phyloP scores from a whole-genome alignment of 2,113 vertebrate genomes.

The Psilopogon haemacephalus region DNA sequence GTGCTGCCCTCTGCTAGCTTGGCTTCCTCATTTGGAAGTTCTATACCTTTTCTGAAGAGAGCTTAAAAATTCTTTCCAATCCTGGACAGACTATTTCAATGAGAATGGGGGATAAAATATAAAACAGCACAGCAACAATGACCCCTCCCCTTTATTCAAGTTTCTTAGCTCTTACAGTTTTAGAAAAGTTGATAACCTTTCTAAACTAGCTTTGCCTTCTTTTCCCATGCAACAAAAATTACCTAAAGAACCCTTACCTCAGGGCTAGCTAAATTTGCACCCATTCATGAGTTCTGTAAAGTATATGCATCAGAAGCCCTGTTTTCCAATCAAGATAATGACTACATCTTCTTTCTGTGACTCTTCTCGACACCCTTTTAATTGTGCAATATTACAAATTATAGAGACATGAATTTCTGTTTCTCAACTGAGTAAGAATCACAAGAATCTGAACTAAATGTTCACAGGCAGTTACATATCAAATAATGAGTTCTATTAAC shows the following conservation, averaged over 20 bases:
- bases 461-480: slow-evolving; percentile 10
- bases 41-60: neutral
- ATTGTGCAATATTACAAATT: slow-evolving; percentile 48
- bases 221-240: slow-evolving; percentile 29
- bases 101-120: neutral
- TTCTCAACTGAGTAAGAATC: neutral
- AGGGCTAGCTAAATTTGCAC: slow-evolving; percentile 55
- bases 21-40: neutral
- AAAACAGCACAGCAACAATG: neutral
- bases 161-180: slow-evolving; percentile 30
- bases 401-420: slow-evolving; percentile 21
- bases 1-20: neutral
- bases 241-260: slow-evolving; percentile 55
- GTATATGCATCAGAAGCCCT: neutral
- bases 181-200: slow-evolving; percentile 50
- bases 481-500: slow-evolving; percentile 19
- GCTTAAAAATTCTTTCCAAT: slow-evolving; percentile 3
- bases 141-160: neutral
- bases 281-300: slow-evolving; percentile 52
- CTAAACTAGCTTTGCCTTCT: slow-evolving; percentile 55
- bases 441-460: slow-evolving; percentile 20
- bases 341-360: slow-evolving; percentile 31
- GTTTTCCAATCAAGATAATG: slow-evolving; percentile 61
- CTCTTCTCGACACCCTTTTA: slow-evolving; percentile 20
- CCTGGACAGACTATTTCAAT: slow-evolving; percentile 8